Evolutionary conservation across 2,797 vertebrate species (phyloP).

Genomic region (Dallia pectoralis): DNA sequence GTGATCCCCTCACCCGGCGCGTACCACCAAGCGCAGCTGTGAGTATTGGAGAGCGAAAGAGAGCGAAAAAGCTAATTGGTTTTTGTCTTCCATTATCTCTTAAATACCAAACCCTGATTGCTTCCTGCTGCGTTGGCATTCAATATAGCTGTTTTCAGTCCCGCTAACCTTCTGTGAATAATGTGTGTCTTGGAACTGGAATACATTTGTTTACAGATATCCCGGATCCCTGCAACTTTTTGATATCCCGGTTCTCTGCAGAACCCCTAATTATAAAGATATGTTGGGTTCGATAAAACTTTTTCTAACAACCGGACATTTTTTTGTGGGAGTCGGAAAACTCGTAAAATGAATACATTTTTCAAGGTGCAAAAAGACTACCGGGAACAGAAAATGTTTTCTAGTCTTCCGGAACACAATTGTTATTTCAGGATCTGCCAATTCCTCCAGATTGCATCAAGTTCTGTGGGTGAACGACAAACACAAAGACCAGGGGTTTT

Average conservation of each 20-base stretch:
- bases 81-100: conserved; percentile 67
- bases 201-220: conserved; percentile 32
- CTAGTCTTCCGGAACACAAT: too few species aligned
- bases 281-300: conserved; percentile 20
- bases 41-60: conserved; percentile 46
- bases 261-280: conserved; percentile 24
- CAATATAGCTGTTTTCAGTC: conserved; percentile 45
- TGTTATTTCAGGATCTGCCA: too few species aligned
- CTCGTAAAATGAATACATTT: too few species aligned
- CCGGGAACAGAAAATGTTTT: too few species aligned
- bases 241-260: conserved; percentile 19
- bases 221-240: conserved; percentile 13
- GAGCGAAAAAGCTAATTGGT: conserved; percentile 65
- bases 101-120: conserved; percentile 70
- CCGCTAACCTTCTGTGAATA: conserved; percentile 64
- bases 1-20: background rate
- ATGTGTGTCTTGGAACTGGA: conserved; percentile 44
- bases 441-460: too few species aligned
- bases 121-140: conserved; percentile 48
- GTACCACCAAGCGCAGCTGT: conserved; percentile 48
- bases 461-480: too few species aligned
- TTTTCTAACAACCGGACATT: conserved; percentile 22
- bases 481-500: too few species aligned
- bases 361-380: too few species aligned
- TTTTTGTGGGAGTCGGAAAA: background rate